Evolutionary conservation across 2,888 invertebrate genomes (phyloP), one percentile per base, ranked within the genome.

Genomic region (Lithophane ornitopus): DNA sequence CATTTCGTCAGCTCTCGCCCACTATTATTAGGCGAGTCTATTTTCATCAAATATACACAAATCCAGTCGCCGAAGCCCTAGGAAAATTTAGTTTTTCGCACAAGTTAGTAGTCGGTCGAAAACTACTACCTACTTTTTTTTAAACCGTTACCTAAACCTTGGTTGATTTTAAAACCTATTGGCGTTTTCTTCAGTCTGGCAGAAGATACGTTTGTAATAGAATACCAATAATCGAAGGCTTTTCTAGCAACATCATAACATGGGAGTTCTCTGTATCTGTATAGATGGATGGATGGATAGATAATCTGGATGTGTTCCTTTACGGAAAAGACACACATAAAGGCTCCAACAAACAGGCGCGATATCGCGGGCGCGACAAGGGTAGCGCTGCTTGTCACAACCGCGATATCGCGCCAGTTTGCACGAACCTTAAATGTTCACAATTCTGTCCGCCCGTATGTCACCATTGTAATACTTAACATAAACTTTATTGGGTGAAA

Each of bases 401-500:
- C n/a, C n/a, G n/a, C n/a, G n/a, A n/a, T n/a, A n/a, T n/a, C n/a
- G n/a, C n/a, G n/a, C n/a, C n/a, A n/a, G n/a, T n/a, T n/a, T n/a
- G n/a, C n/a, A n/a, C n/a, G n/a, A n/a, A n/a, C n/a, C n/a, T n/a
- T n/a, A n/a, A n/a, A 46, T 34, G 59, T n/a, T 81, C n/a, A 3
- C 34, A 22, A 56, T 41, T 6, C 56, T 0, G 0, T 16, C 3
- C 9, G 0, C 11, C 70, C 19, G 71, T 84, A 16, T 76, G 76
- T 80, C 84, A 8, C 74, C 44, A 76, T 65, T 70, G 41, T 71
- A 34, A 74, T 74, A 74, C 71, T 80, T 76, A 80, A 76, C 81
- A 80, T 83, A 74, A 83, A 83, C 77, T 82, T 88, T 86, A 86
- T 85, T 81, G 75, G 76, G 81, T 85, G 82, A 89, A 87, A 87